Base-by-base conservation (phyloP, 2,888 invertebrate species). In the Coelopa pilipes region DNA sequence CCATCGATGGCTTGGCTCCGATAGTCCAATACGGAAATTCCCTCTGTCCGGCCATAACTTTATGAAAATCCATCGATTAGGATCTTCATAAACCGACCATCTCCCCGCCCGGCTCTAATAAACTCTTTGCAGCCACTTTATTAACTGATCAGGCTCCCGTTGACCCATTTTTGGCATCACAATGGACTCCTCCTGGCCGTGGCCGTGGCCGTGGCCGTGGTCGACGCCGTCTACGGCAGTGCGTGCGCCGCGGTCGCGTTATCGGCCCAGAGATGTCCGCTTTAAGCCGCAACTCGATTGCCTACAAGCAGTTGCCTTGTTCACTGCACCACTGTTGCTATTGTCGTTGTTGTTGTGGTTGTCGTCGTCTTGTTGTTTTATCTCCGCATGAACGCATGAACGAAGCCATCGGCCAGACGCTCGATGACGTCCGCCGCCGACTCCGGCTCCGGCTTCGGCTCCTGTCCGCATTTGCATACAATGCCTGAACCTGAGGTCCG, bases 111-210 rank as follows among this genome's bases (percentile, higher is more conserved):
- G 66, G 19, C 66, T 50, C 7, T 66, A 49, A 66, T 66, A 66
- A 66, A 50, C 50, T 66, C 50, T 34, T 34, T 62, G 0, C 60
- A 24, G 21, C 24, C 24, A 34, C 24, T 62, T 62, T 62, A 62
- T 62, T 19, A 62, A 62, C 60, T 62, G 21, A 62, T 24, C 24
- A 62, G 21, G 57, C 57, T 59, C 19, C 49, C 21, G 50, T 17
- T 66, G 66, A 66, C 66, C 66, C 66, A 66, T 66, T 66, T 66
- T 66, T 66, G 66, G 66, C 50, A 50, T 21, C 15, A 66, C 50
- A 21, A 66, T 45, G 50, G 66, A 21, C 60, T 34, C 19, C 24
- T 24, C n/a, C 17, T 34, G 45, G 13, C 17, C 17, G 17, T 12
- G 11, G 45, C 13, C 62, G 45, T n/a, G n/a, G n/a, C 66, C 49